Evolutionary conservation across 1,140 invertebrate species (phyloP).

Genomic region (Pentalonia nigronervosa): DNA sequence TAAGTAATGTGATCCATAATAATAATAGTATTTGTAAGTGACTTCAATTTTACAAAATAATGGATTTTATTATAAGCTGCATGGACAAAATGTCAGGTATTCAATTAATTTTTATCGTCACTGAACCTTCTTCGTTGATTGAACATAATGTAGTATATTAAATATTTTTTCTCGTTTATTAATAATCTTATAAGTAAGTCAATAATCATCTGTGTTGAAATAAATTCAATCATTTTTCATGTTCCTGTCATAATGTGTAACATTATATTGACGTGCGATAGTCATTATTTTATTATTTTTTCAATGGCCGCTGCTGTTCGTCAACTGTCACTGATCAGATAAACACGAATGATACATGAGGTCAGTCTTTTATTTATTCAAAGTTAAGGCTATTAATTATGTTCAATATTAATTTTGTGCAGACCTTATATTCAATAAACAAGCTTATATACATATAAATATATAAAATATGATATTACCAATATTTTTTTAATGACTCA

Average conservation of each 20-base stretch:
- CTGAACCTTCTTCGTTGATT: neutral
- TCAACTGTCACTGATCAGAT: slow-evolving; percentile 8
- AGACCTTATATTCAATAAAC: neutral
- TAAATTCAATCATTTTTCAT: slow-evolving; percentile 4
- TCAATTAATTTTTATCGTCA: neutral
- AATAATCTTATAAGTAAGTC: neutral
- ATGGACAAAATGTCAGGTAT: neutral
- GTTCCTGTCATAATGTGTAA: slow-evolving; percentile 5
- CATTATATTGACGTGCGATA: neutral
- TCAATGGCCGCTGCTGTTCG: neutral
- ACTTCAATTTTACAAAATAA: neutral
- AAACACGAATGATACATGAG: neutral
- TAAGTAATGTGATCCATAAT: neutral
- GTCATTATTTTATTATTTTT: slow-evolving; percentile 2
- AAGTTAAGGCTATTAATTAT: neutral
- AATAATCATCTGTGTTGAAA: neutral
- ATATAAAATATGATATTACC: neutral
- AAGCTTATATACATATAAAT: neutral
- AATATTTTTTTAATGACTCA: neutral
- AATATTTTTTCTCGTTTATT: slow-evolving; percentile 4
- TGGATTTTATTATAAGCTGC: neutral
- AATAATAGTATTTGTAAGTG: neutral
- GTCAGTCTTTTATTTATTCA: neutral
- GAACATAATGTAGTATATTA: neutral
- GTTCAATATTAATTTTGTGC: neutral